These are phyloP conservation scores for Trachemys scripta DNA, from an alignment of 2,113 vertebrate species.

Conservation along the genomic window DNA sequence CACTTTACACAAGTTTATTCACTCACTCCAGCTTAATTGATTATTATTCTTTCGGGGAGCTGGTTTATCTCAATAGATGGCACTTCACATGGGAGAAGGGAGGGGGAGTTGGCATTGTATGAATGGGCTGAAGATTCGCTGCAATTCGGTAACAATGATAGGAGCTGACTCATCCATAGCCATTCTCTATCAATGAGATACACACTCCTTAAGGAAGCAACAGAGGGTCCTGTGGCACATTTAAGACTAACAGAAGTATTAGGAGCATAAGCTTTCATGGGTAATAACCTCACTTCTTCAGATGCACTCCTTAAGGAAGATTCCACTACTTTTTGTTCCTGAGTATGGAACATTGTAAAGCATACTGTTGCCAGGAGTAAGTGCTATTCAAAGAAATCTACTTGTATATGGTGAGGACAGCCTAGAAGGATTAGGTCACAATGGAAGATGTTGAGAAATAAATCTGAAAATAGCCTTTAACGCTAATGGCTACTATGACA, in stretches of 20 bases:
- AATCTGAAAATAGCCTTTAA: neutral
- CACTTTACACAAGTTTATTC: neutral
- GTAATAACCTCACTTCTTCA: too few species aligned
- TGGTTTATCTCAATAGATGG: neutral
- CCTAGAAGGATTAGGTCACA: neutral
- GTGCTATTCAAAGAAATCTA: slow-evolving; percentile 4
- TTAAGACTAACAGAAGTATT: too few species aligned
- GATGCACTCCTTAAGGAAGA: neutral
- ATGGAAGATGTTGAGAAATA: neutral
- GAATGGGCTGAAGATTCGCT: neutral
- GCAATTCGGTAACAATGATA: neutral
- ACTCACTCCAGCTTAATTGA: fast-evolving
- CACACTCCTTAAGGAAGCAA: neutral
- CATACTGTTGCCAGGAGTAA: slow-evolving; percentile 5
- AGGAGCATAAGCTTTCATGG: too few species aligned
- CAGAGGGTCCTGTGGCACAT: too few species aligned
- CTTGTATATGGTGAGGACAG: neutral
- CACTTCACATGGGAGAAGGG: neutral
- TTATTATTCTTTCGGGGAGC: neutral
- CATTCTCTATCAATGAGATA: neutral
- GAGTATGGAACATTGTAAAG: neutral
- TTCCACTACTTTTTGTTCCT: neutral
- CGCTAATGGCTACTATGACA: neutral
- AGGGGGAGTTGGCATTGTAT: neutral
- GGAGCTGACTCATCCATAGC: neutral